These are phyloP conservation scores for Drosophila dunni DNA, from an alignment of 1,140 invertebrate species.

Conservation along the genomic window DNA sequence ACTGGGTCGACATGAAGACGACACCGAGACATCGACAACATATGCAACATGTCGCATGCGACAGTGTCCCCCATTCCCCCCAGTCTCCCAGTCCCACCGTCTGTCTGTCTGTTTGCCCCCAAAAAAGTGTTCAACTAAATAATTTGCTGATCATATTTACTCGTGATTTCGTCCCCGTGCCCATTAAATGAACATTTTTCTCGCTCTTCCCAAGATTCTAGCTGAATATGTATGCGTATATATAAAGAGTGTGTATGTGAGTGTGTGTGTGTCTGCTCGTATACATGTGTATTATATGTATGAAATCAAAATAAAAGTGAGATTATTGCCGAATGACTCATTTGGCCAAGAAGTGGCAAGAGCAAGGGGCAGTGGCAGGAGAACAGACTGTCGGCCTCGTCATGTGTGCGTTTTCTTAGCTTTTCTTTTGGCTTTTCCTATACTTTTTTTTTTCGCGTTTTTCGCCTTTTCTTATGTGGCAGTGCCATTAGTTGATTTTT, in stretches of 20 bases:
- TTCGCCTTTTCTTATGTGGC: constrained; percentile 15
- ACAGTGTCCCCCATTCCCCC: not conserved
- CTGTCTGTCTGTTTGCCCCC: not conserved
- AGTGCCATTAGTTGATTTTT: constrained; percentile 35
- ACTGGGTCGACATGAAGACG: not conserved
- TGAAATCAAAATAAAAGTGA: constrained; percentile 82
- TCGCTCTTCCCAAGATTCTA: constrained; percentile 20
- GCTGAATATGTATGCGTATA: constrained; percentile 8
- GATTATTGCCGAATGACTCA: constrained; percentile 81
- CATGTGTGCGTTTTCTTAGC: constrained; percentile 39
- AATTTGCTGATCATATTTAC: constrained; percentile 30
- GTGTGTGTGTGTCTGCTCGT: constrained; percentile 2
- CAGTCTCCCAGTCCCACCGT: too few relatives aligned
- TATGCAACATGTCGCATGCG: not conserved
- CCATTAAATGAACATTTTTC: constrained; percentile 37
- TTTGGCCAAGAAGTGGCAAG: constrained; percentile 23
- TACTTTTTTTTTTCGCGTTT: too few relatives aligned
- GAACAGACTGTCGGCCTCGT: constrained; percentile 57
- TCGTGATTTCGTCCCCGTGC: constrained; percentile 48
- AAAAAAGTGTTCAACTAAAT: constrained; percentile 1
- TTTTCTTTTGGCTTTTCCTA: constrained; percentile 10
- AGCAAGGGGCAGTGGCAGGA: not conserved
- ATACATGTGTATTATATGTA: constrained; percentile 53
- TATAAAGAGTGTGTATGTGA: constrained; percentile 10
- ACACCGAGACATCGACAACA: constrained; percentile 2